A percentile compares a stretch with the other conserved stretches of the same genome.
These are phyloP conservation scores for Atopsyche davidsoni DNA, from an alignment of 1,140 invertebrate species.

Conservation along the genomic window DNA sequence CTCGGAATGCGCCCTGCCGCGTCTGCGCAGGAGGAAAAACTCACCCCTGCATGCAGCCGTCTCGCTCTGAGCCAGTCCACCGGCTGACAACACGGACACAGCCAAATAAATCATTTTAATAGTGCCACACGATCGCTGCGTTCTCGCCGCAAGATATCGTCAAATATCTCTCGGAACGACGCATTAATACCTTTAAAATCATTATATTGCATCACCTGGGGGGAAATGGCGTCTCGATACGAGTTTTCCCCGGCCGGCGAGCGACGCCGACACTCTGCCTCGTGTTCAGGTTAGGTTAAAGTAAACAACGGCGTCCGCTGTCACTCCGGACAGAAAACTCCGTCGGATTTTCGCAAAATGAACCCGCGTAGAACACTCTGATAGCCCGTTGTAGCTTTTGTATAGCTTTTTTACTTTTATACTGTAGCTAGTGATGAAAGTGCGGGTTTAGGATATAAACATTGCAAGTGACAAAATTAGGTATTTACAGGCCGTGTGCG, in stretches of 20 bases:
- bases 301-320: conserved; percentile 21
- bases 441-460: too few species aligned
- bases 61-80: conserved; percentile 13
- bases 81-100: conserved; percentile 21
- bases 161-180: background rate
- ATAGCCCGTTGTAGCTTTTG: too few species aligned
- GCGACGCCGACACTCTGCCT: background rate
- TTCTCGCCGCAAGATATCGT: too few species aligned
- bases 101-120: conserved; percentile 24
- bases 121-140: background rate
- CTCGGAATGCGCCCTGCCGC: conserved; percentile 14
- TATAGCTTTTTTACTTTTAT: too few species aligned
- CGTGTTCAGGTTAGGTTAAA: conserved; percentile 21
- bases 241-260: background rate
- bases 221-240: background rate
- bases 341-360: conserved; percentile 10
- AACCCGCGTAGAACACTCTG: too few species aligned
- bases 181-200: background rate
- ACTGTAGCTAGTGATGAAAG: too few species aligned
- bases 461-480: too few species aligned
- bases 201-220: background rate
- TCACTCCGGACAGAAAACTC: conserved; percentile 9
- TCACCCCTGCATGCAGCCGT: background rate
- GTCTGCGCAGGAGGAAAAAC: background rate
- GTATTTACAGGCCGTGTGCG: too few species aligned